Conservation (phyloP, 2,113 vertebrate genomes). For the Telmatochromis sp. region DNA sequence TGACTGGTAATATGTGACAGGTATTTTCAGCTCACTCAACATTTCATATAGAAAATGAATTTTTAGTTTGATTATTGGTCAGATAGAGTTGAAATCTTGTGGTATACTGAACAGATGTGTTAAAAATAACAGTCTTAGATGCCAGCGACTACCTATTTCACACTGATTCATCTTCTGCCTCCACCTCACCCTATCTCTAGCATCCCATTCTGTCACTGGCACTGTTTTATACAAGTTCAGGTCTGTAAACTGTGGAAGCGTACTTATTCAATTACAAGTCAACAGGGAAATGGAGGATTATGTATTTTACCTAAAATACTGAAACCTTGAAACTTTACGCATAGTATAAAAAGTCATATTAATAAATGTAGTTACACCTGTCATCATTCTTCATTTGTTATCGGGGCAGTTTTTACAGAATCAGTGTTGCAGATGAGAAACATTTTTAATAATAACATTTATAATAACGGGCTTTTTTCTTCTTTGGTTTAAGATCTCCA, state of each 20-base stretch:
- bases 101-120: neutral
- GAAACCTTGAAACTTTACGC: neutral
- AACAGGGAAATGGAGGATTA: neutral
- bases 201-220: neutral
- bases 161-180: neutral
- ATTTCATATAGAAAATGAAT: neutral
- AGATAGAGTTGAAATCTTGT: neutral
- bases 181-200: neutral
- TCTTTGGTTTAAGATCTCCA: neutral
- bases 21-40: neutral
- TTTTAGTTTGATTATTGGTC: neutral
- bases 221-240: neutral
- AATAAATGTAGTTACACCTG: neutral
- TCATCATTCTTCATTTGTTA: neutral
- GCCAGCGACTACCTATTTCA: neutral
- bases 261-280: neutral
- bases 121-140: neutral
- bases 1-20: neutral
- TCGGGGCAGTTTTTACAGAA: neutral
- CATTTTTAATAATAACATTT: neutral
- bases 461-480: neutral
- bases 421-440: neutral
- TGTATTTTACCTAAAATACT: neutral
- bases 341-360: neutral
- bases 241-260: neutral